These are phyloP conservation scores for Pseudeuparius sepicola DNA, from an alignment of 2,888 invertebrate species.

Conservation along the genomic window DNA sequence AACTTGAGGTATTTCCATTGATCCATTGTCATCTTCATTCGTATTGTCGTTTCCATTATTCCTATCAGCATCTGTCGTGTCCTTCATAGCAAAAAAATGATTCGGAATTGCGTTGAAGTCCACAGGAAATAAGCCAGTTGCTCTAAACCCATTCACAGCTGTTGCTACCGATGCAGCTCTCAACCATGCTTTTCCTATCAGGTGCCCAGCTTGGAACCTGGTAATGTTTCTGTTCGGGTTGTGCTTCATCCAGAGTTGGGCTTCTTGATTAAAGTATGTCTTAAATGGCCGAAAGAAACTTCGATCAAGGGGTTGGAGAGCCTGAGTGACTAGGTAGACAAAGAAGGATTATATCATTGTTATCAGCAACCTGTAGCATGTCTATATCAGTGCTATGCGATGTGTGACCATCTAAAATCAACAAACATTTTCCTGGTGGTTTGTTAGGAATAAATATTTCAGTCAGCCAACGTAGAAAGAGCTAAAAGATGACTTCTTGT, in stretches of 20 bases:
- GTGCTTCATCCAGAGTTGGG: slow-evolving; percentile 11
- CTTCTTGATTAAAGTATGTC: slow-evolving; percentile 10
- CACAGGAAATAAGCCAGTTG: slow-evolving; percentile 17
- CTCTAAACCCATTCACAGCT: slow-evolving; percentile 15
- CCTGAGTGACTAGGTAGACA: slow-evolving; percentile 27
- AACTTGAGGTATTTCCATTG: too few species aligned
- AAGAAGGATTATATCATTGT: slow-evolving; percentile 26
- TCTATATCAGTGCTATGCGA: slow-evolving; percentile 22
- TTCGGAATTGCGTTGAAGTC: slow-evolving; percentile 13
- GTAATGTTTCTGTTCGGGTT: slow-evolving; percentile 14
- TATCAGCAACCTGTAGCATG: slow-evolving; percentile 17
- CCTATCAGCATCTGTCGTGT: not conserved
- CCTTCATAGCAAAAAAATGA: slow-evolving; percentile 14
- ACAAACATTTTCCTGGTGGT: slow-evolving; percentile 25
- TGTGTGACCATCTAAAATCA: slow-evolving; percentile 29
- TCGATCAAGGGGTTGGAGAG: slow-evolving; percentile 27
- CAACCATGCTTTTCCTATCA: slow-evolving; percentile 16
- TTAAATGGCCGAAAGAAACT: slow-evolving; percentile 9
- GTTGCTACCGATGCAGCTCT: slow-evolving; percentile 12
- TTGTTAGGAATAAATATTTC: slow-evolving; percentile 28
- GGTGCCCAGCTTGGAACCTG: slow-evolving; percentile 11
- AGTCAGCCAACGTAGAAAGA: slow-evolving; percentile 18
- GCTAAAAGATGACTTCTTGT: slow-evolving; percentile 20
- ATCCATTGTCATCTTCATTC: too few species aligned
- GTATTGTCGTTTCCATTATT: not conserved